A percentile compares a stretch with the other conserved stretches of the same genome.
phyloP scores from a whole-genome alignment of 2,113 vertebrate genomes.

The Struthio camelus region DNA sequence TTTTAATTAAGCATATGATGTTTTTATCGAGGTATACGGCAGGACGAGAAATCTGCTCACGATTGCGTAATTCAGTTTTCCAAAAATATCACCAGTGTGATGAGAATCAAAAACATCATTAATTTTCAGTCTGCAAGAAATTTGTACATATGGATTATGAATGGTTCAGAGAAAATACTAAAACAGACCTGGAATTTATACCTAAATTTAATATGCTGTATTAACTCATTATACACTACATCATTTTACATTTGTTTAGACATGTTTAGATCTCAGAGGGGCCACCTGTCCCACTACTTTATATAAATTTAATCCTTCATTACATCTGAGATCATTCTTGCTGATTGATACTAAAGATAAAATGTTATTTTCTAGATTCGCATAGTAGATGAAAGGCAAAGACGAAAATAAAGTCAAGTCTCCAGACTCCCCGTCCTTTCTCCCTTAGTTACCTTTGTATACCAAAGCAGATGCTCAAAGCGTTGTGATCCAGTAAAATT shows the following conservation, averaged over 20 bases:
- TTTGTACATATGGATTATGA: not conserved
- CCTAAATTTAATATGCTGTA: not conserved
- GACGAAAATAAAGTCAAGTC: not conserved
- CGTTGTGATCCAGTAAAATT: not conserved
- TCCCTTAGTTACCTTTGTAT: not conserved
- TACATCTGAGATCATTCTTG: not conserved
- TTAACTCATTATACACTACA: not conserved
- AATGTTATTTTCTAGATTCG: not conserved
- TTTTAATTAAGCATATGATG: not conserved
- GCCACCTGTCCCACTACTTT: not conserved
- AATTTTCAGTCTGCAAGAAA: not conserved
- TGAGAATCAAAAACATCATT: not conserved
- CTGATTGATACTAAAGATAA: not conserved
- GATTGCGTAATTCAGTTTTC: not conserved
- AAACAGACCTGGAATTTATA: not conserved
- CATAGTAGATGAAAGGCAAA: not conserved
- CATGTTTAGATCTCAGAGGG: not conserved
- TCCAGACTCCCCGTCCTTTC: not conserved
- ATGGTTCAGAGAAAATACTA: not conserved
- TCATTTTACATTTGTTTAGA: not conserved
- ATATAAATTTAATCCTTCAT: not conserved
- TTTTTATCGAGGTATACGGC: not conserved
- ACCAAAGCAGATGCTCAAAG: not conserved
- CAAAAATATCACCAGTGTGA: not conserved
- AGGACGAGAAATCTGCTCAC: not conserved